Evolutionary conservation across 2,888 invertebrate species (phyloP).

Genomic region (Harpalus rubripes): DNA sequence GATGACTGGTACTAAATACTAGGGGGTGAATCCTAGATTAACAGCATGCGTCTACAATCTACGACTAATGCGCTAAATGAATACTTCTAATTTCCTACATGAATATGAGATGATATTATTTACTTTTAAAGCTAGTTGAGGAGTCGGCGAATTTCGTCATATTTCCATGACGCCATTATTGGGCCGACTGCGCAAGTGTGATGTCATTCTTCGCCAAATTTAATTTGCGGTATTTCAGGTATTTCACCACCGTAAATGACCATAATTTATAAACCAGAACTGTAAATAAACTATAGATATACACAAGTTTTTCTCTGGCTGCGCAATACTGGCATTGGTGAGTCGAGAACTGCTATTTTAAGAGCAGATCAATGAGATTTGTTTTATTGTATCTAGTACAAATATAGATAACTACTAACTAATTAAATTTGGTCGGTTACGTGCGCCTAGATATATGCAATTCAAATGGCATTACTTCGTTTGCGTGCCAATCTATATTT

Average conservation of each 20-base stretch:
- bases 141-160: constrained; percentile 69
- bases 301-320: too few species aligned
- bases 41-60: constrained; percentile 55
- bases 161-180: constrained; percentile 69
- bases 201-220: constrained; percentile 54
- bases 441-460: constrained; percentile 46
- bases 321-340: not conserved
- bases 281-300: too few species aligned
- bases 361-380: constrained; percentile 32
- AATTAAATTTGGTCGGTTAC: constrained; percentile 10
- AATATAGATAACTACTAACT: constrained; percentile 38
- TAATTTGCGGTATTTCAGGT: constrained; percentile 46
- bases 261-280: not conserved
- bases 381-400: constrained; percentile 40
- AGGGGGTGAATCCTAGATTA: constrained; percentile 14
- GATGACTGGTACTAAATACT: not conserved
- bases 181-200: constrained; percentile 67
- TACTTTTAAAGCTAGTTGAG: constrained; percentile 66
- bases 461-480: not conserved
- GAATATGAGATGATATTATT: constrained; percentile 62
- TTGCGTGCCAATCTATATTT: constrained; percentile 12
- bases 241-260: constrained; percentile 33
- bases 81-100: constrained; percentile 58
- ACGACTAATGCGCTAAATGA: constrained; percentile 51
- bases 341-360: not conserved